These are phyloP conservation scores for Spheniscus humboldti DNA, from an alignment of 2,797 vertebrate genomes.

Conservation along the genomic window DNA sequence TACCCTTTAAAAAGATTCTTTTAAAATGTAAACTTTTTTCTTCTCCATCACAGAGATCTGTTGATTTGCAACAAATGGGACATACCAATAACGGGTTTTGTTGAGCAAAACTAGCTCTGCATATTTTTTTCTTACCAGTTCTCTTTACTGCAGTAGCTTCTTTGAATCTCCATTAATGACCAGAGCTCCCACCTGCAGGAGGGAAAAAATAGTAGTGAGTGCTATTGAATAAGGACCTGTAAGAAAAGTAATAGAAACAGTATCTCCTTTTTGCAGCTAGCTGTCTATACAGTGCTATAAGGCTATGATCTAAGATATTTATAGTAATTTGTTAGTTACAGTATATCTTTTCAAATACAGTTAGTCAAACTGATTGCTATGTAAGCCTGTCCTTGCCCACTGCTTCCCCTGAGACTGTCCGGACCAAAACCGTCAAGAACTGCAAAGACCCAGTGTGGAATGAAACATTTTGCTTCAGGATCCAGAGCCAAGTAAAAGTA, in stretches of 20 bases:
- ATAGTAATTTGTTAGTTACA: background rate
- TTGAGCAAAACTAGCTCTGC: background rate
- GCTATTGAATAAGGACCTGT: background rate
- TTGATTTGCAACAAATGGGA: background rate
- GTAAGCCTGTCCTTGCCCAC: constrained; percentile 78
- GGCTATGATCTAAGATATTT: background rate
- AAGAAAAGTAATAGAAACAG: background rate
- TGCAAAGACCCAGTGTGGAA: constrained; percentile 80
- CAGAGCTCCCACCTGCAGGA: background rate
- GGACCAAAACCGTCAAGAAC: constrained; percentile 75
- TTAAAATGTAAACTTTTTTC: background rate
- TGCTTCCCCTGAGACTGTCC: constrained; percentile 60
- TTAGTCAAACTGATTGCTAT: constrained; percentile 75
- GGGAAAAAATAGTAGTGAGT: background rate
- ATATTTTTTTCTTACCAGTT: background rate
- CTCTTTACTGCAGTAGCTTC: background rate
- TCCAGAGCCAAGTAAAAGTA: constrained; percentile 82
- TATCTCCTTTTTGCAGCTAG: background rate
- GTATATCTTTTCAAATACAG: constrained; percentile 56
- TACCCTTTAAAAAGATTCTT: background rate
- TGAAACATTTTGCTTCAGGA: constrained; percentile 80
- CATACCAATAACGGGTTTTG: fast-evolving
- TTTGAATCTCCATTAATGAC: background rate
- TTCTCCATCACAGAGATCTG: background rate
- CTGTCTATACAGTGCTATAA: background rate